Percentiles rank a stretch among this genome's conserved stretches.
Conservation (phyloP, 2,888 invertebrate genomes). For the Nomada fucata region DNA sequence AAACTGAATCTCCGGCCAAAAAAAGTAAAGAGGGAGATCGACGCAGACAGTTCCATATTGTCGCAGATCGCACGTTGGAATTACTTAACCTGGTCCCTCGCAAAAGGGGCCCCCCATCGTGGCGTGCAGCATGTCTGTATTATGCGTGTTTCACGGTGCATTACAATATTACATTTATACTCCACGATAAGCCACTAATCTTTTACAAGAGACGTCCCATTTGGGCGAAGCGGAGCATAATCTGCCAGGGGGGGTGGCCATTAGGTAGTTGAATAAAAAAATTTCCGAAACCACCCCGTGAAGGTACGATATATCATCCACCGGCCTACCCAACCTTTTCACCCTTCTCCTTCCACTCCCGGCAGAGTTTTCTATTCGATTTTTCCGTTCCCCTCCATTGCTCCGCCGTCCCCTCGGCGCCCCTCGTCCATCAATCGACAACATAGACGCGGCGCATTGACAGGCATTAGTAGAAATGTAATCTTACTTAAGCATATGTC, state of each 20-base stretch:
- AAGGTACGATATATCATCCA: conserved; percentile 78
- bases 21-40: not conserved
- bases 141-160: conserved; percentile 71
- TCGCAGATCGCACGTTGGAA: conserved; percentile 57
- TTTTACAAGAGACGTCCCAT: conserved; percentile 77
- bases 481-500: conserved; percentile 84
- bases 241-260: conserved; percentile 81
- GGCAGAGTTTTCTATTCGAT: conserved; percentile 57
- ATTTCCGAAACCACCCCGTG: conserved; percentile 63
- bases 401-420: conserved; percentile 19
- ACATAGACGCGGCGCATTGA: conserved; percentile 55
- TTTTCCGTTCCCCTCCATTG: conserved; percentile 19
- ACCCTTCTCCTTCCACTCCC: conserved; percentile 46
- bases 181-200: conserved; percentile 82
- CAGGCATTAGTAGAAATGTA: conserved; percentile 82
- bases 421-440: conserved; percentile 56
- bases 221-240: conserved; percentile 77
- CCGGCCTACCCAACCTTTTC: conserved; percentile 46
- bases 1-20: conserved; percentile 22
- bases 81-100: conserved; percentile 60
- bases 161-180: conserved; percentile 78
- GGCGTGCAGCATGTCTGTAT: conserved; percentile 52
- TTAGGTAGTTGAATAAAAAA: conserved; percentile 74
- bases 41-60: conserved; percentile 32
- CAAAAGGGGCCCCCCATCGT: conserved; percentile 35